Evolutionary conservation across 2,888 invertebrate species (phyloP), one percentile per base, ranked within the genome.

Genomic region (Eupithecia pulchellata): DNA sequence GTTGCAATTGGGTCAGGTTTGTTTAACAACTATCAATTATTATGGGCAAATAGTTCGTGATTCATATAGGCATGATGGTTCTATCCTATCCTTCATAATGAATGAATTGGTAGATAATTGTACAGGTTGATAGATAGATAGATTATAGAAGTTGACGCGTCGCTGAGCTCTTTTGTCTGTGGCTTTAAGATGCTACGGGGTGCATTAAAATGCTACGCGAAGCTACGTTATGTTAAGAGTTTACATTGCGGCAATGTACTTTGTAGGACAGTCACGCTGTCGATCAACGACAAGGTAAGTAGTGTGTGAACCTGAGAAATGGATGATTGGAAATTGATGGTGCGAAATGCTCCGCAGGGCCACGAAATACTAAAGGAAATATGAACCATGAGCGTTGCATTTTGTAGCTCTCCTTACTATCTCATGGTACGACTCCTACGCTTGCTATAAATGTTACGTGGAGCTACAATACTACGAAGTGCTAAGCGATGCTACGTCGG

Each of bases 1-100:
- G 71, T 75, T 71, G 65, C 58, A 70, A 69, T 72, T 69, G 58
- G 65, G 69, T 76, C 64, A 66, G 20, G 64, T 63, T 64, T 72
- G 63, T 63, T 66, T 69, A 67, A 58, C 63, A 68, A 69, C 68
- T 62, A 69, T 68, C 57, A 60, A 69, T 69, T 68, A 64, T 29
- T 64, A 64, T 34, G 65, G 65, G 61, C 29, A 65, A 75, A 69
- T 72, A 72, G 64, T 66, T 64, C 34, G 66, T n/a, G n/a, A n/a
- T 55, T 68, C 69, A 68, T 63, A 68, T 62, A 61, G 69, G 66
- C 68, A 64, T 65, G 61, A 25, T 69, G 61, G 63, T 62, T 52
- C 30, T 34, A 57, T 29, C 17, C 30, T 34, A 57, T 29, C 17
- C 57, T 57, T 61, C 9, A 0, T 29, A 6, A 29, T 20, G 32